These are phyloP conservation scores for Nothoprocta pentlandii DNA, from an alignment of 2,113 vertebrate genomes.

Conservation along the genomic window DNA sequence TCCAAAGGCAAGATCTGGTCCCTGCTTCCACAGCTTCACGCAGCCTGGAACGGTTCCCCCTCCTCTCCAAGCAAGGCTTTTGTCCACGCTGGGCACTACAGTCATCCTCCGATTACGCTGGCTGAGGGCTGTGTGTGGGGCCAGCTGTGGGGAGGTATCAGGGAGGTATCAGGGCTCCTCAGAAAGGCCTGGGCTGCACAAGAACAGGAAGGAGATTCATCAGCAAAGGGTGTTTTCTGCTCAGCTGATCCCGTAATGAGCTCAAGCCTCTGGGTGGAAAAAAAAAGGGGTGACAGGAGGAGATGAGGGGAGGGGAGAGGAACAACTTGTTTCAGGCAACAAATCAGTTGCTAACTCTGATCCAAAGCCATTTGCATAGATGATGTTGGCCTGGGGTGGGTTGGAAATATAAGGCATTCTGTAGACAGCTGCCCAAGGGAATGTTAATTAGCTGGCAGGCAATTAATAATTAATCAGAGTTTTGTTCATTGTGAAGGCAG, in stretches of 20 bases:
- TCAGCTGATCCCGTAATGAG: constrained; percentile 41
- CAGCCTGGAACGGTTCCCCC: not conserved
- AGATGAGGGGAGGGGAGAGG: constrained; percentile 15
- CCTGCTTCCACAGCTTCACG: not conserved
- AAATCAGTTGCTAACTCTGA: constrained; percentile 41
- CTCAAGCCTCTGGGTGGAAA: constrained; percentile 21
- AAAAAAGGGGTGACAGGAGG: constrained; percentile 30
- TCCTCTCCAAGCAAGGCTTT: not conserved
- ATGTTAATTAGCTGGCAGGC: constrained; percentile 76
- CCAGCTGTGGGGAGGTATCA: not conserved
- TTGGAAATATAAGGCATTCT: constrained; percentile 61
- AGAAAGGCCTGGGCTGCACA: not conserved
- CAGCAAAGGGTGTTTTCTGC: constrained; percentile 29
- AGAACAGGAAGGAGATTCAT: not conserved
- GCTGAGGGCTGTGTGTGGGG: not conserved
- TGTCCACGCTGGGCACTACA: not conserved
- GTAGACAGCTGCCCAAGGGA: constrained; percentile 72
- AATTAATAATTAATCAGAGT: constrained; percentile 78
- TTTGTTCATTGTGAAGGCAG: constrained; percentile 73
- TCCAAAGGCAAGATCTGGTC: not conserved
- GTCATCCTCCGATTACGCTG: fast-evolving
- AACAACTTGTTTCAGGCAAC: constrained; percentile 63
- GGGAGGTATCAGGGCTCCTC: not conserved
- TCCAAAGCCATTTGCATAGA: constrained; percentile 44
- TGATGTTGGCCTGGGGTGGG: constrained; percentile 42